A percentile compares a stretch with the other conserved stretches of the same genome.
Conservation (phyloP, 1,140 invertebrate genomes). For the Pygmarrhopalites habei region DNA sequence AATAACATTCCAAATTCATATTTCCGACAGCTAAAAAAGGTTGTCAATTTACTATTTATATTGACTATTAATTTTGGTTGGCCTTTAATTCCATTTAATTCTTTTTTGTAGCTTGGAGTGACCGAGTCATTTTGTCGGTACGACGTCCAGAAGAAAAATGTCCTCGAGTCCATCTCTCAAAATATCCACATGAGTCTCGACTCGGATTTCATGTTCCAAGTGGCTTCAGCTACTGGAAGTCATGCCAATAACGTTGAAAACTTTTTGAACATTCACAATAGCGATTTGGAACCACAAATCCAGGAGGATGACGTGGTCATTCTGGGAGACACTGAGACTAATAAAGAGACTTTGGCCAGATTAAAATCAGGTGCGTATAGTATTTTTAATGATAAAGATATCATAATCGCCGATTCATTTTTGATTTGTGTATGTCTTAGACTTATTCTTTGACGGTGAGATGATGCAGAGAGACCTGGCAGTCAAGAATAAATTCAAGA, state of each 20-base stretch:
- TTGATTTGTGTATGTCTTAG: too few species aligned
- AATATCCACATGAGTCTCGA: background rate
- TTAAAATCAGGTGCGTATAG: background rate
- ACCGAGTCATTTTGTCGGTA: background rate
- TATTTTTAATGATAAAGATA: too few species aligned
- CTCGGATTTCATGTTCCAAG: too few species aligned
- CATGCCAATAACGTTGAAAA: background rate
- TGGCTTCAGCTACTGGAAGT: background rate
- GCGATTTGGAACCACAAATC: background rate
- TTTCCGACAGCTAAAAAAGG: slow-evolving; percentile 3
- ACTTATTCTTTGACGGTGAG: background rate
- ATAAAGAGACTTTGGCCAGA: background rate
- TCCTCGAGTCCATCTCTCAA: background rate
- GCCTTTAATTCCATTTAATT: too few species aligned
- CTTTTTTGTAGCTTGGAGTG: background rate
- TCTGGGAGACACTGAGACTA: background rate
- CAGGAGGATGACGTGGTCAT: background rate
- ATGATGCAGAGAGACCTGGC: too few species aligned
- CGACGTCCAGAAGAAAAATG: background rate
- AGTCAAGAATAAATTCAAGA: too few species aligned
- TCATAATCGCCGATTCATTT: too few species aligned
- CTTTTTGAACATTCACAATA: background rate
- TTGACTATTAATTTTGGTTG: too few species aligned
- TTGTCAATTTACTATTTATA: too few species aligned
- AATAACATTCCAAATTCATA: slow-evolving; percentile 1